Evolutionary conservation across 2,113 vertebrate species (phyloP).

Genomic region (Prinia subflava): DNA sequence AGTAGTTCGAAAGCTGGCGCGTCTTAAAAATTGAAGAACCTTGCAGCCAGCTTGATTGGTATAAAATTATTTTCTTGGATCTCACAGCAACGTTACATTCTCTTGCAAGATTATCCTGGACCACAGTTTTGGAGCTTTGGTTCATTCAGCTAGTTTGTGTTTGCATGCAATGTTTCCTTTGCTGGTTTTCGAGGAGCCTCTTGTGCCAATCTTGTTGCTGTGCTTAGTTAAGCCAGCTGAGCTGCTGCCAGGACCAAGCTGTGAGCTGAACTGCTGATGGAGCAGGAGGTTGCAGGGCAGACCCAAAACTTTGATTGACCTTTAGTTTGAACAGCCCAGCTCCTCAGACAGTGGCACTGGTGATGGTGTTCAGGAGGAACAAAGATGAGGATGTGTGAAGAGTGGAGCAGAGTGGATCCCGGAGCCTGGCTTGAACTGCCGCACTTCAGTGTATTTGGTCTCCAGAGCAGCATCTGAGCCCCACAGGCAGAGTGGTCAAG

Average conservation of each 20-base stretch:
- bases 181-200: neutral
- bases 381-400: neutral
- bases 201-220: neutral
- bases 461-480: rapidly evolving
- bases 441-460: rapidly evolving
- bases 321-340: neutral
- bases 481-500: neutral
- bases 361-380: neutral
- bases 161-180: neutral
- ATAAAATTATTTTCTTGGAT: neutral
- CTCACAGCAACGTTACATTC: neutral
- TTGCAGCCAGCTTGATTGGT: neutral
- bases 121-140: neutral
- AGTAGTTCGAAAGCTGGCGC: neutral
- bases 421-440: neutral
- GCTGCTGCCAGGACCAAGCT: neutral
- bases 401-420: neutral
- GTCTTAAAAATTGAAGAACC: neutral
- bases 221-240: neutral
- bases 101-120: neutral
- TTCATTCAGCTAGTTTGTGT: neutral
- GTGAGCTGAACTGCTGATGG: neutral
- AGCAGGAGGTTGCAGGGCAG: neutral
- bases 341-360: neutral
- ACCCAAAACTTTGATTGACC: neutral